Base-by-base conservation (phyloP, 1,140 invertebrate species). In the Drosophila nebulosa region DNA sequence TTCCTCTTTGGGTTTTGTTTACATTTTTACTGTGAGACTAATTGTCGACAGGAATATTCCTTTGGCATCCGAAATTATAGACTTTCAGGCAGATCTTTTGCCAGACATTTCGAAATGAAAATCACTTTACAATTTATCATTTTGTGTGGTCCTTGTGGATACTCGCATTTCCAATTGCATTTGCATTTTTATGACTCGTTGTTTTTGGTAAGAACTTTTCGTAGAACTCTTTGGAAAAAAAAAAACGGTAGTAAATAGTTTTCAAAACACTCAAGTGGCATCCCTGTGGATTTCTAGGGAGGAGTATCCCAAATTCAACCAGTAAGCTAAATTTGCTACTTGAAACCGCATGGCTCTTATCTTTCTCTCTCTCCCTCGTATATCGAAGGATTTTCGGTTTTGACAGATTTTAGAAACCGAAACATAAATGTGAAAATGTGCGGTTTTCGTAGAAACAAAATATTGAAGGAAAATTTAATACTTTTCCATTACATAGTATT, bases 161-260 rank as follows among this genome's bases (percentile, higher is more conserved):
- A 18, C 39, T 64, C 58, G 39, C 32, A 60, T 26, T 60, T 16
- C 58, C 71, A 69, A 58, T 74, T 68, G 61, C 77, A 79, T 74
- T 81, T 75, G 71, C 67, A 74, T 39, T 75, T 79, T 50, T 68
- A 73, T 64, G 63, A 67, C 57, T 68, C 66, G 76, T 72, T n/a
- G n/a, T n/a, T n/a, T 64, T 66, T 22, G 35, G 36, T 66, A 77
- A 69, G 59, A 39, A 22, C 64, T 60, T 35, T 84, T 86, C 80
- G 78, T 35, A 55, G 78, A 85, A 85, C 51, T 64, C 30, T 61
- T 16, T 60, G 39, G 0, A 9, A 30, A 30, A 30, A 10, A 32
- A 53, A 56, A 80, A 74, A 84, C 79, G 77, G 79, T 84, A 84
- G 71, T 74, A 74, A 74, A 74, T 74, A 67, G 79, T 83, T 83